These are phyloP conservation scores for Neocloeon triangulifer DNA, from an alignment of 1,140 invertebrate genomes.

Conservation along the genomic window DNA sequence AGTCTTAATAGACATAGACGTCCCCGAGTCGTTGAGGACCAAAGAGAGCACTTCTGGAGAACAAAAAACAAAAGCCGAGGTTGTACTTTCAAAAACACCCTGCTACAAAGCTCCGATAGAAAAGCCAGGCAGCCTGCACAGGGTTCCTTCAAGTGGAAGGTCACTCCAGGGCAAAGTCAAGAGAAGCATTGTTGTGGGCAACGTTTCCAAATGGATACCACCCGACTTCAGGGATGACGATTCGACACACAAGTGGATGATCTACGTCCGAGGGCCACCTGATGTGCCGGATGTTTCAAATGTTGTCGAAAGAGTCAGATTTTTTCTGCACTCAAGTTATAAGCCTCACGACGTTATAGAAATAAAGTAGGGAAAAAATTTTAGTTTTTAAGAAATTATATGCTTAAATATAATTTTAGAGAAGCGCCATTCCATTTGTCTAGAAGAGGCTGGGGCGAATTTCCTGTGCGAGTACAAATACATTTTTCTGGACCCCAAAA, in stretches of 20 bases:
- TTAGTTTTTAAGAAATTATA: background rate
- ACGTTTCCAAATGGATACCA: slow-evolving; percentile 65
- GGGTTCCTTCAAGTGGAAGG: slow-evolving; percentile 1
- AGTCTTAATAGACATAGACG: slow-evolving; percentile 2
- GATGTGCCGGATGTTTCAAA: slow-evolving; percentile 32
- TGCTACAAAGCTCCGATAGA: slow-evolving; percentile 5
- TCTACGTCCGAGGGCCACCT: slow-evolving; percentile 51
- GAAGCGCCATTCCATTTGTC: slow-evolving; percentile 59
- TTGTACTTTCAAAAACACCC: slow-evolving; percentile 6
- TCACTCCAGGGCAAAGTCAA: slow-evolving; percentile 14
- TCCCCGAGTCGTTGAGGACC: background rate
- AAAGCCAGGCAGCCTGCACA: slow-evolving; percentile 5
- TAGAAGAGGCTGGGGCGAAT: slow-evolving; percentile 76
- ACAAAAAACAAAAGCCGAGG: too few relatives aligned
- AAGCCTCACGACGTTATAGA: slow-evolving; percentile 69
- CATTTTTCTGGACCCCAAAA: slow-evolving; percentile 52
- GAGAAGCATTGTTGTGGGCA: slow-evolving; percentile 41
- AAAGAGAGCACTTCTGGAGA: background rate
- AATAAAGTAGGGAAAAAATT: slow-evolving; percentile 30
- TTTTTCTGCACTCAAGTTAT: slow-evolving; percentile 67
- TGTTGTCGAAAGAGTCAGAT: slow-evolving; percentile 50
- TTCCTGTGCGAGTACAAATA: slow-evolving; percentile 56
- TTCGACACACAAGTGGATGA: slow-evolving; percentile 75
- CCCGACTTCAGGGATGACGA: slow-evolving; percentile 34
- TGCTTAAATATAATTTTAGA: slow-evolving; percentile 18